These are phyloP conservation scores for Ecdyonurus torrentis DNA, from an alignment of 2,888 invertebrate species.

Conservation along the genomic window DNA sequence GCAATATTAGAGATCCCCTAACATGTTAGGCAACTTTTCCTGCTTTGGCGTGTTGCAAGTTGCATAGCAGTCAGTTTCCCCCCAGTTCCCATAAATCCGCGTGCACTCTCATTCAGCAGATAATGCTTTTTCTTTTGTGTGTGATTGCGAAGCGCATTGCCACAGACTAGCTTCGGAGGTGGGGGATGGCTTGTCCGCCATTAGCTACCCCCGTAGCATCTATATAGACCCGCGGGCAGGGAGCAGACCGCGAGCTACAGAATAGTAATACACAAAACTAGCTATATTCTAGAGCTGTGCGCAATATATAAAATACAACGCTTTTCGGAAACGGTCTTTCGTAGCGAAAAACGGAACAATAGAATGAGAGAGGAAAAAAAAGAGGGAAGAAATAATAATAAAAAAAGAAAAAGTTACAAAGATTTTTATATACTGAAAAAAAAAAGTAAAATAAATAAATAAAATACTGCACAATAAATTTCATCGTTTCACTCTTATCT, in stretches of 20 bases:
- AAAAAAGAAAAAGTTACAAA: background rate
- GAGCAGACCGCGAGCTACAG: background rate
- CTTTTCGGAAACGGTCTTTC: constrained; percentile 1
- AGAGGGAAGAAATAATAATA: background rate
- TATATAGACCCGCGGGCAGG: too few relatives aligned
- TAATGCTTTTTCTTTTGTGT: constrained; percentile 1
- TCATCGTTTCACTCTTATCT: background rate
- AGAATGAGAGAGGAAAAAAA: background rate
- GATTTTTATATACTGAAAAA: background rate
- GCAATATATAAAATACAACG: too few relatives aligned
- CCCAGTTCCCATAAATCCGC: background rate
- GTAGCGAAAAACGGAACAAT: background rate
- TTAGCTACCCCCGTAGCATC: background rate
- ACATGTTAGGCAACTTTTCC: background rate
- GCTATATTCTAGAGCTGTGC: too few relatives aligned
- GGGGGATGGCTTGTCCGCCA: background rate
- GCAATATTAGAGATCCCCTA: background rate
- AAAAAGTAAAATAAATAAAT: background rate
- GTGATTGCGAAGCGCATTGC: background rate
- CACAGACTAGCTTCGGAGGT: too few relatives aligned
- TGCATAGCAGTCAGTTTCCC: background rate
- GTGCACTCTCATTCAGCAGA: constrained; percentile 1
- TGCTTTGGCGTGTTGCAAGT: background rate
- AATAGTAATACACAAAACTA: too few relatives aligned
- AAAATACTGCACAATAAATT: background rate